phyloP scores from a whole-genome alignment of 2,113 vertebrate genomes.

The Panthera uncia region DNA sequence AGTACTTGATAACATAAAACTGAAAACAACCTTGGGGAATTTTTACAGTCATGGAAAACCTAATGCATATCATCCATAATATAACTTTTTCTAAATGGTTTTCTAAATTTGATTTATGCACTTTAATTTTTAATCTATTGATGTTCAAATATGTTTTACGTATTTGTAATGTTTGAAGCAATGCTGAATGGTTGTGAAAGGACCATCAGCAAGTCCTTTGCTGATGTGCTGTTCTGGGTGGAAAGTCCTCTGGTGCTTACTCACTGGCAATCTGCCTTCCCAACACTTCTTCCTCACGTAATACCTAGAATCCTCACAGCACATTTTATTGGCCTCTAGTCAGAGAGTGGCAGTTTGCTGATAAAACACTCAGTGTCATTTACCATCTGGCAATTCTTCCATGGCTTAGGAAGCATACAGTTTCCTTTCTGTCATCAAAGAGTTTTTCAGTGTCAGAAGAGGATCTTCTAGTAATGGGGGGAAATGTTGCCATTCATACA shows the following conservation, averaged over 20 bases:
- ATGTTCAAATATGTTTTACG: neutral
- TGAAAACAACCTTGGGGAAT: slow-evolving; percentile 38
- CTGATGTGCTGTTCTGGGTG: neutral
- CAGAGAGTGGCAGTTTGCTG: slow-evolving; percentile 29
- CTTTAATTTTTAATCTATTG: neutral
- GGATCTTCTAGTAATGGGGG: neutral
- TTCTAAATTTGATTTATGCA: neutral
- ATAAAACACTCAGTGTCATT: neutral
- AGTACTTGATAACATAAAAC: neutral
- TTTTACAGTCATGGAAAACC: neutral
- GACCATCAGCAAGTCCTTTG: neutral
- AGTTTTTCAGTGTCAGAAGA: slow-evolving; percentile 46
- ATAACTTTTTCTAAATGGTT: neutral
- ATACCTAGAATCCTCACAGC: neutral
- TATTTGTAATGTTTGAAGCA: neutral
- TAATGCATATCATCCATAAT: neutral
- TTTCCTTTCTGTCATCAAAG: slow-evolving; percentile 35
- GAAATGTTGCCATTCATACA: neutral
- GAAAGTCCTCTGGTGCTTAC: neutral
- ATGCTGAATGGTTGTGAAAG: neutral
- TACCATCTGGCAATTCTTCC: slow-evolving; percentile 63
- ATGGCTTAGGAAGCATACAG: neutral
- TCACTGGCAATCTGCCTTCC: neutral
- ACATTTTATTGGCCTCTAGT: slow-evolving; percentile 20
- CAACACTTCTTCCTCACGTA: neutral